Conservation (phyloP, 2,113 vertebrate genomes). For the Platichthys stellatus region DNA sequence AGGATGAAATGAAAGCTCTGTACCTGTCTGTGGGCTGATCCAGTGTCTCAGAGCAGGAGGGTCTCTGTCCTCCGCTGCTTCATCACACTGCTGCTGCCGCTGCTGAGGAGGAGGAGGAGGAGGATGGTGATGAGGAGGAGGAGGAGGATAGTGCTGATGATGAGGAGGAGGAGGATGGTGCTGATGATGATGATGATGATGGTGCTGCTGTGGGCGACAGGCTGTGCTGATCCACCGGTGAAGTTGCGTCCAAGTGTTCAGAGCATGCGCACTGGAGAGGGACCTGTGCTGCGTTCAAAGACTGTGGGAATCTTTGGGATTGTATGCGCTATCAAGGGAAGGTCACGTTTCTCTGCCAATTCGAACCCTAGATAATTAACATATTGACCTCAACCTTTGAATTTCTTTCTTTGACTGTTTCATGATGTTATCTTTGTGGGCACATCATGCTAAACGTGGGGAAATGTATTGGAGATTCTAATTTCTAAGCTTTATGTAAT, state of each 20-base stretch:
- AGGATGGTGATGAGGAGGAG: neutral
- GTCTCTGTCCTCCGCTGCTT: constrained; percentile 63
- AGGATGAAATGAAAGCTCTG: constrained; percentile 17
- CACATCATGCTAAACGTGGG: too few species aligned
- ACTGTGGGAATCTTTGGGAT: neutral
- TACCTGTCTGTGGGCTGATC: constrained; percentile 70
- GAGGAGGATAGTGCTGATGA: neutral
- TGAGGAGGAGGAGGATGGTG: constrained; percentile 27
- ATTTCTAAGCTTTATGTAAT: too few species aligned
- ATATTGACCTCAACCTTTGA: too few species aligned
- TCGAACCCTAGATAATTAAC: too few species aligned
- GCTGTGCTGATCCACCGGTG: constrained; percentile 33
- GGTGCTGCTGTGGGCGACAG: constrained; percentile 65
- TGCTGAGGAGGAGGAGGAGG: constrained; percentile 11
- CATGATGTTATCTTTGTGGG: too few species aligned
- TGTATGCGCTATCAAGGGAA: too few species aligned
- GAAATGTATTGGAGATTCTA: too few species aligned
- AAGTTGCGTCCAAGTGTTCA: constrained; percentile 62
- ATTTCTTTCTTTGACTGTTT: too few species aligned
- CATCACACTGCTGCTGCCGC: constrained; percentile 67
- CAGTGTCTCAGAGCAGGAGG: constrained; percentile 65
- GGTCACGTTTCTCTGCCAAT: too few species aligned
- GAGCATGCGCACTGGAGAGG: constrained; percentile 60
- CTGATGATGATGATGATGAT: constrained; percentile 24
- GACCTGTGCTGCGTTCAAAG: constrained; percentile 19